Base-by-base conservation (phyloP, 2,113 vertebrate genomes). In the Percina caprodes region DNA sequence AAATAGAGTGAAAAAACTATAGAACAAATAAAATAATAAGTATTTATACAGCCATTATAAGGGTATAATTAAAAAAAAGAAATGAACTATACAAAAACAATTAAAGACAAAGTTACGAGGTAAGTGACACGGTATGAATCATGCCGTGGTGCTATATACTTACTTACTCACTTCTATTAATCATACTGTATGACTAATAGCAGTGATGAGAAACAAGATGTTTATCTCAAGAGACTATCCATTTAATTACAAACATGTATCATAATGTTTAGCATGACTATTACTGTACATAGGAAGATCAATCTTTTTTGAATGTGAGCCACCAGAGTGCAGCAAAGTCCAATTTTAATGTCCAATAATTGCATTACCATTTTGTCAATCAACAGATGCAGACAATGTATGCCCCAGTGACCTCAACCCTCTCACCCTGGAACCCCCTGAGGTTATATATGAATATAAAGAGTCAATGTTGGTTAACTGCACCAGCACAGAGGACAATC, bases 381-480 rank as follows among this genome's bases (percentile, higher is more conserved):
- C 52, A 18, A 78, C 84, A 93, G 92, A 70, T 66, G 72, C 66
- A 26, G 69, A 54, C 14, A 60, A 19, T 13, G 9, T 5, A 2
- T 93, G 92, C 59, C 3, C 58, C 2, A 0, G 2, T 23, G 59
- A 54, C 3, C 0, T 1, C 1, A 61, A 82, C 39, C 1, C 51
- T 61, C 68, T 92, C 39, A 35, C 1, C 21, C 33, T 87, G 62
- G 1, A 74, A 1, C 86, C 86, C 42, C 7, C 63, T 58, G 6
- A 42, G 49, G 33, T 92, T 12, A 23, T 91, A 59, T 45, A 5
- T 63, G 10, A 84, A 81, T 78, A 78, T 79, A 72, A 74, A 48
- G 1, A 4, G 0, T 2, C 23, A 2, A 21, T 76, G 8, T 0
- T 0, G 0, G 59, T 87, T 7, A 90, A 87, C 76, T 95, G 95